These are phyloP conservation scores for Tethea ocularis DNA, from an alignment of 2,888 invertebrate species.

Conservation along the genomic window DNA sequence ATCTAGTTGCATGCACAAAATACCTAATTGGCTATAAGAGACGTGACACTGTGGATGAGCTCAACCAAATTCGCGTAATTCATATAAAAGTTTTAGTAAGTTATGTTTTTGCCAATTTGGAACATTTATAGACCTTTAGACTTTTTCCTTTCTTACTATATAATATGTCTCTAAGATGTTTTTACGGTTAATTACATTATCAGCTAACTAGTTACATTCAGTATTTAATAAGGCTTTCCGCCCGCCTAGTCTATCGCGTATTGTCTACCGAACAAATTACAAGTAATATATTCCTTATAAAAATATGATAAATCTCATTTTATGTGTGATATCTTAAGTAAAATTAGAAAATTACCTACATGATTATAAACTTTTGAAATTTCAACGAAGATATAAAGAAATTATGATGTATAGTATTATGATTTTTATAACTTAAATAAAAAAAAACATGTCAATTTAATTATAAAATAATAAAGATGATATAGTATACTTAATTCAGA, in stretches of 20 bases:
- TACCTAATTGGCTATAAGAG: neutral
- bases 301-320: constrained; percentile 27
- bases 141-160: too few species aligned
- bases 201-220: neutral
- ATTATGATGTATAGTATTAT: neutral
- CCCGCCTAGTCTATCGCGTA: neutral
- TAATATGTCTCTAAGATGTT: neutral
- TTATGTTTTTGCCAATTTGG: neutral
- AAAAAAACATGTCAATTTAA: neutral
- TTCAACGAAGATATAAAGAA: neutral
- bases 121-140: neutral
- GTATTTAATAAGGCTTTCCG: neutral
- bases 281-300: constrained; percentile 15
- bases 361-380: neutral
- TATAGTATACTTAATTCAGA: neutral
- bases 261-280: neutral
- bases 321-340: constrained; percentile 25
- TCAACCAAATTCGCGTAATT: neutral
- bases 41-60: neutral
- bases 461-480: neutral
- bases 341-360: neutral
- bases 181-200: neutral
- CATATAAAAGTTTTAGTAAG: too few species aligned
- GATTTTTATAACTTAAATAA: neutral
- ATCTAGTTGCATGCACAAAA: neutral